phyloP scores from a whole-genome alignment of 2,797 vertebrate genomes.

The Coranthus polyacanthus region DNA sequence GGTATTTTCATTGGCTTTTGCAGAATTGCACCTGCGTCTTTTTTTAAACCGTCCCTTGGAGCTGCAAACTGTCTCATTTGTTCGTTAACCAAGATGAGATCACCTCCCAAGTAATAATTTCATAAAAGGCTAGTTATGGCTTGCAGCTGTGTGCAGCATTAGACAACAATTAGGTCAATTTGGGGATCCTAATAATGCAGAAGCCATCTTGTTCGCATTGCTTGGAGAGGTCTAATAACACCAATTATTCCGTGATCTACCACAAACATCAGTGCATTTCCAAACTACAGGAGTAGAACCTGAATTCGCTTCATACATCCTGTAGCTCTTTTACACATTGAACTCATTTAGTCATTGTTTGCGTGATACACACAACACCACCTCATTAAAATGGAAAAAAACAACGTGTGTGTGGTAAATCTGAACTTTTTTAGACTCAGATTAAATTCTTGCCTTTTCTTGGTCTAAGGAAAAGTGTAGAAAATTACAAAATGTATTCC shows the following conservation, averaged over 20 bases:
- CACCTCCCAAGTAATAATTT: constrained; percentile 52
- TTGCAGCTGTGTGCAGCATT: constrained; percentile 57
- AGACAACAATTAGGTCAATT: constrained; percentile 59
- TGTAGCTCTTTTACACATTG: background rate
- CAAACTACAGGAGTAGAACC: background rate
- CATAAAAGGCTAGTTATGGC: constrained; percentile 49
- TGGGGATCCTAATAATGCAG: constrained; percentile 48
- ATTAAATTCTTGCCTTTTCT: background rate
- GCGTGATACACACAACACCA: too few species aligned
- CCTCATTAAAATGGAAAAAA: too few species aligned
- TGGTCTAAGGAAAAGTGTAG: background rate
- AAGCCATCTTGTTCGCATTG: constrained; percentile 20
- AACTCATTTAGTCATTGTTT: background rate
- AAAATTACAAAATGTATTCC: background rate
- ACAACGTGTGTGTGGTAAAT: too few species aligned
- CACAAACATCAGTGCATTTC: background rate
- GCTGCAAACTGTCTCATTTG: constrained; percentile 23
- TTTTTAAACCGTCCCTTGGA: constrained; percentile 8
- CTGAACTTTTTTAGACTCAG: background rate
- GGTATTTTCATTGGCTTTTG: background rate
- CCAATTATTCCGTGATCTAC: constrained; percentile 34
- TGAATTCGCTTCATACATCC: background rate
- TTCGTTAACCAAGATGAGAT: constrained; percentile 34
- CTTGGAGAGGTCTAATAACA: constrained; percentile 28
- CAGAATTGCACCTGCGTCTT: constrained; percentile 2